Evolutionary conservation across 2,113 vertebrate genomes (phyloP), one percentile per base, ranked within the genome.

Genomic region (Sylvietta virens): DNA sequence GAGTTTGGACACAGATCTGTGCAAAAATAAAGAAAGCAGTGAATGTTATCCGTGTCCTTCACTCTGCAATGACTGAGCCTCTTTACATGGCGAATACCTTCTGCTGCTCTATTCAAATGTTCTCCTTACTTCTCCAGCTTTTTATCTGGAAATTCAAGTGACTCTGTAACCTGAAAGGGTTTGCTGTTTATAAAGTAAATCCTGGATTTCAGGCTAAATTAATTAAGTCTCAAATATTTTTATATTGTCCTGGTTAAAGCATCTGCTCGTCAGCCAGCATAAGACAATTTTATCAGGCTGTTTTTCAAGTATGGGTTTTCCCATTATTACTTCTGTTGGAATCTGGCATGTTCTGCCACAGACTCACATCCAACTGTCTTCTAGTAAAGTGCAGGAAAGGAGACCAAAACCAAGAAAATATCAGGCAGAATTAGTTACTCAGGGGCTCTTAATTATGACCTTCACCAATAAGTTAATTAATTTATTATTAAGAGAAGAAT

Each of bases 1-100:
- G 47, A 81, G 24, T 19, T 6, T 13, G 57, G 44, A 61, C 31
- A 42, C 2, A 7, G 50, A 28, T 33, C 18, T 2, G 2, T 26
- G 15, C 20, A 26, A 60, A 70, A 76, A 64, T 9, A 54, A 60
- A 40, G 28, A 13, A 54, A 65, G 66, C 7, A 35, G 44, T 17
- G 71, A 79, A 71, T 0, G 0, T 22, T 21, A 62, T 50, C 28
- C 0, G 0, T 3, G 6, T 20, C 5, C 9, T 15, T 69, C 53
- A 24, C 12, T 13, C 53, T 0, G 7, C 39, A 45, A 22, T 5
- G 16, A 10, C 40, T 54, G 42, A 47, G 48, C 14, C 7, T 20
- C 30, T 51, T 9, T 13, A 19, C 35, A 19, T 0, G 7, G 53
- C 2, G 5, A 80, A 6, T 24, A 50, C 24, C 26, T 83, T 64